A percentile compares a stretch with the other conserved stretches of the same genome.
Evolutionary conservation across 2,113 vertebrate species (phyloP).

Genomic region (Perca flavescens): DNA sequence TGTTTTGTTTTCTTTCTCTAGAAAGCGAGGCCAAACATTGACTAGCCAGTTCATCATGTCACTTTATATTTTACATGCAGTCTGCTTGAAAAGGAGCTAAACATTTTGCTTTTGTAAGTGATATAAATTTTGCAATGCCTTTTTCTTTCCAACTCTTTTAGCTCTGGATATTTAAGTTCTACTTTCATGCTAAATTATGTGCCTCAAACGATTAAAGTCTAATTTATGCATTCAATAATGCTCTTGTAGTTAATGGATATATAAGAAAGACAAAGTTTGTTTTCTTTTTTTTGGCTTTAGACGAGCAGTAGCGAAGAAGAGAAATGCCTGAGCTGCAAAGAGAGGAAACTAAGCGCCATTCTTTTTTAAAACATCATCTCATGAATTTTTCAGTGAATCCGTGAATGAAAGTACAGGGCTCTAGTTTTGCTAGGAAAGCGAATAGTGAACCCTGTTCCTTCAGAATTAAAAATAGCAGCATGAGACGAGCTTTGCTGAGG

Average conservation of each 20-base stretch:
- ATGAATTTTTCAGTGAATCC: slow-evolving; percentile 83
- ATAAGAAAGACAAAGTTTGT: neutral
- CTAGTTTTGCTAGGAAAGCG: slow-evolving; percentile 66
- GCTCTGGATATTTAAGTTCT: neutral
- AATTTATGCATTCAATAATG: neutral
- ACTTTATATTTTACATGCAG: neutral
- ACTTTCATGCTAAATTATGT: neutral
- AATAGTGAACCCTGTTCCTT: slow-evolving; percentile 60
- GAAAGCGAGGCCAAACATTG: neutral
- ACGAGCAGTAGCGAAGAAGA: slow-evolving; percentile 16
- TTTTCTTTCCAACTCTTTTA: neutral
- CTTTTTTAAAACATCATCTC: slow-evolving; percentile 66
- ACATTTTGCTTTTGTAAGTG: neutral
- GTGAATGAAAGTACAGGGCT: slow-evolving; percentile 76
- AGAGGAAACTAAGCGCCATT: slow-evolving; percentile 45
- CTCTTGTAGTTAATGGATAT: neutral
- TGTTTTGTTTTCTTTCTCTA: slow-evolving; percentile 47
- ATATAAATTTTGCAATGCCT: neutral
- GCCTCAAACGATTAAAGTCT: neutral
- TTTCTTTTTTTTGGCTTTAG: slow-evolving; percentile 15
- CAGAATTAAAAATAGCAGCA: slow-evolving; percentile 81
- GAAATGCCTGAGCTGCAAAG: slow-evolving; percentile 39
- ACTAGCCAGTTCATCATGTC: slow-evolving; percentile 5
- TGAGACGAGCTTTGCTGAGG: slow-evolving; percentile 39
- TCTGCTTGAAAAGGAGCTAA: neutral